phyloP scores from a whole-genome alignment of 2,113 vertebrate species.

The Xiphias gladius region DNA sequence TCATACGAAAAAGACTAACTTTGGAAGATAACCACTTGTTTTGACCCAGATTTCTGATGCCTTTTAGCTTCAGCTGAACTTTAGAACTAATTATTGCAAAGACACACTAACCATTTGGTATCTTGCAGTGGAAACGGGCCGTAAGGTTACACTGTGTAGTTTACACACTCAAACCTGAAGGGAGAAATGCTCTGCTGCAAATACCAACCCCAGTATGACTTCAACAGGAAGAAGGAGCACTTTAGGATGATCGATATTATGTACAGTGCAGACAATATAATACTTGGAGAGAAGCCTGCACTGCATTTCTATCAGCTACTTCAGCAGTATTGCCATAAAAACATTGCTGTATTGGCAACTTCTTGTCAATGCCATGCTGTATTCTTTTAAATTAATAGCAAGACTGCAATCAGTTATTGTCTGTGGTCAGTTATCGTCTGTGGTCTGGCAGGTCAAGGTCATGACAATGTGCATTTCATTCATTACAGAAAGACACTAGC shows the following conservation, averaged over 20 bases:
- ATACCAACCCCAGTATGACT: neutral
- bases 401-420: neutral
- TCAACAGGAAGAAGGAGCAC: slow-evolving; percentile 1
- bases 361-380: neutral
- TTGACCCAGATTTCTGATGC: neutral
- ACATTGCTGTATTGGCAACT: neutral
- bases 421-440: too few relatives aligned
- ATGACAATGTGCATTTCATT: too few relatives aligned
- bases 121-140: too few relatives aligned
- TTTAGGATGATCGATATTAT: neutral
- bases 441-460: too few relatives aligned
- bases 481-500: neutral
- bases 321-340: neutral
- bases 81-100: neutral
- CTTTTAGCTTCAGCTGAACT: neutral
- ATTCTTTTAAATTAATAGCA: neutral
- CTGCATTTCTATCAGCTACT: neutral
- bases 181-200: neutral
- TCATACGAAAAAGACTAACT: neutral
- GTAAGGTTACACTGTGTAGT: neutral
- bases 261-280: neutral
- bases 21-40: neutral
- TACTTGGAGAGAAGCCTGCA: neutral
- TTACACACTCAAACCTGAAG: neutral
- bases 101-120: neutral